Evolutionary conservation across 2,113 vertebrate genomes (phyloP).

Genomic region (Aleadryas rufinucha): DNA sequence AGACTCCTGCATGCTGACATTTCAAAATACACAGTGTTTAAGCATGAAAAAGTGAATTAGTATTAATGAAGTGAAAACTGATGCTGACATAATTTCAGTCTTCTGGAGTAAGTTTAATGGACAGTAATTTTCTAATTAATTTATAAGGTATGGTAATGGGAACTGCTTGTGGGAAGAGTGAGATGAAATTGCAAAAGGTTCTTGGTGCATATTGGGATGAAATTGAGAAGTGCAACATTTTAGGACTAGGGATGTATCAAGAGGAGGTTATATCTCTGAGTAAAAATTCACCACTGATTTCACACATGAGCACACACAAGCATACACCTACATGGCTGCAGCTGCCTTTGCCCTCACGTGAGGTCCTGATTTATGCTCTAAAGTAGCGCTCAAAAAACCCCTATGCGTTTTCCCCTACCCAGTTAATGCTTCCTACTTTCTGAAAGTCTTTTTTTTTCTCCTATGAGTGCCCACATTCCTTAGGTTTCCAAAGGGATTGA

Average conservation of each 20-base stretch:
- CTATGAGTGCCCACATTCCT: not conserved
- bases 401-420: not conserved
- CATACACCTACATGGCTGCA: not conserved
- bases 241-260: not conserved
- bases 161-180: not conserved
- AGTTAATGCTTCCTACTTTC: not conserved
- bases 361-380: not conserved
- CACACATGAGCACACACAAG: not conserved
- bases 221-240: not conserved
- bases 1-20: not conserved
- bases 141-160: not conserved
- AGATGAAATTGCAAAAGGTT: not conserved
- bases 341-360: not conserved
- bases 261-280: not conserved
- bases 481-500: not conserved
- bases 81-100: not conserved
- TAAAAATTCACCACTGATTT: not conserved
- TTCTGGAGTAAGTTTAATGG: not conserved
- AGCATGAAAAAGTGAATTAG: not conserved
- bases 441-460: not conserved
- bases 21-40: not conserved
- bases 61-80: not conserved
- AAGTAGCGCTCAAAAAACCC: not conserved
- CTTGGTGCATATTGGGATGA: not conserved
- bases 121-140: not conserved